Evolutionary conservation across 2,888 invertebrate genomes (phyloP), one percentile per base, ranked within the genome.

Genomic region (Sminthurides aquaticus): DNA sequence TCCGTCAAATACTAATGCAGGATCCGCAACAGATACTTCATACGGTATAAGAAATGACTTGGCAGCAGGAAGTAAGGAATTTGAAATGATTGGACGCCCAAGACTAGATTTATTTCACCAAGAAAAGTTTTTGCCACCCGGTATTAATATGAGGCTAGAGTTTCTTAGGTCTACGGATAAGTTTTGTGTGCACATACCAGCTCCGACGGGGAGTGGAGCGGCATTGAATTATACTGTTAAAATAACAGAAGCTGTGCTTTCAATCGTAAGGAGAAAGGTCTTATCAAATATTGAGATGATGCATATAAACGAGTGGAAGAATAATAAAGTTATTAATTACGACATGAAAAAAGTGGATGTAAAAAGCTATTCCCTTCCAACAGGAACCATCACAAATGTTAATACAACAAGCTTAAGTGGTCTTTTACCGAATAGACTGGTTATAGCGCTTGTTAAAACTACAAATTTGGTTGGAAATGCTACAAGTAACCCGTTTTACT

Each of bases 11-110:
- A 25, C n/a, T n/a, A n/a, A n/a, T n/a, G n/a, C n/a, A n/a, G n/a
- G n/a, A n/a, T n/a, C n/a, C n/a, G n/a, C n/a, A n/a, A n/a, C n/a
- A n/a, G n/a, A n/a, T n/a, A n/a, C n/a, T n/a, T n/a, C n/a, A n/a
- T 68, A 59, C 60, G 48, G 49, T 48, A 22, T 2, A 15, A 25
- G 67, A 28, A 61, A 29, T 5, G 49, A 54, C 3, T 18, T 67
- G 5, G 28, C 58, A 11, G 56, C 58, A 22, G 58, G 5, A 26
- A 64, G 67, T 22, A 60, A 57, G n/a, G 27, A 49, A 3, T 69
- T 69, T 66, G 69, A 69, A 52, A 43, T 71, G 27, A 55, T 62
- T 34, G 69, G 68, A 15, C n/a, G 62, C 8, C 65, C 65, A 8
- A 60, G 66, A 49, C 3, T 20, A 22, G 69, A 67, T 25, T 11